These are phyloP conservation scores for Henricia sp. DNA, from an alignment of 53 echinoderm and acorn worm species.

Conservation along the genomic window DNA sequence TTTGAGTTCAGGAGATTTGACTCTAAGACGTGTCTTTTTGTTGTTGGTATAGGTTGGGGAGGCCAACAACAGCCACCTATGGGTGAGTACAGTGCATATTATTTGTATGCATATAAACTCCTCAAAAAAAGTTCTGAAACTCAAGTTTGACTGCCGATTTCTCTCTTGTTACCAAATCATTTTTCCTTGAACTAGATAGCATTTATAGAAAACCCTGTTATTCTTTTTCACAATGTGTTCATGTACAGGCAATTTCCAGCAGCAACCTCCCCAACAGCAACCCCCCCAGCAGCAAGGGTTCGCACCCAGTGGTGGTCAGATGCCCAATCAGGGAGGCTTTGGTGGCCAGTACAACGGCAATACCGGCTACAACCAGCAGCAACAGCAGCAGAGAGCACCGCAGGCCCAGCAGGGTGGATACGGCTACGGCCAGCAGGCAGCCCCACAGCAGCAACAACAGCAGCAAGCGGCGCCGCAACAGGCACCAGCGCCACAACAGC, in stretches of 20 bases:
- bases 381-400: conserved; percentile 10
- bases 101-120: too few species aligned
- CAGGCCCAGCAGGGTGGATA: conserved; percentile 28
- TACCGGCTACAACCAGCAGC: conserved; percentile 26
- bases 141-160: too few species aligned
- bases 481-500: conserved; percentile 57
- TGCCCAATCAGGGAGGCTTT: conserved; percentile 50
- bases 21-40: neutral
- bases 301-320: conserved; percentile 2
- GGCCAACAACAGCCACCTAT: conserved; percentile 22
- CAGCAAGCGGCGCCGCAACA: conserved; percentile 46
- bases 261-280: too few species aligned
- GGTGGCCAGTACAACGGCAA: conserved; percentile 40
- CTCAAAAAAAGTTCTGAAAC: too few species aligned
- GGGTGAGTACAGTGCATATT: too few species aligned
- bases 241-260: conserved; percentile 39
- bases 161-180: too few species aligned
- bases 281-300: conserved; percentile 32
- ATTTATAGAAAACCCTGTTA: too few species aligned
- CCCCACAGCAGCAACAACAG: conserved; percentile 24
- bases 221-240: too few species aligned
- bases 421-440: conserved; percentile 18
- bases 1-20: too few species aligned
- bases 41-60: conserved; percentile 37
- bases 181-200: too few species aligned